These are phyloP conservation scores for Pseudanteris insignis DNA, from an alignment of 2,888 invertebrate genomes.

Conservation along the genomic window DNA sequence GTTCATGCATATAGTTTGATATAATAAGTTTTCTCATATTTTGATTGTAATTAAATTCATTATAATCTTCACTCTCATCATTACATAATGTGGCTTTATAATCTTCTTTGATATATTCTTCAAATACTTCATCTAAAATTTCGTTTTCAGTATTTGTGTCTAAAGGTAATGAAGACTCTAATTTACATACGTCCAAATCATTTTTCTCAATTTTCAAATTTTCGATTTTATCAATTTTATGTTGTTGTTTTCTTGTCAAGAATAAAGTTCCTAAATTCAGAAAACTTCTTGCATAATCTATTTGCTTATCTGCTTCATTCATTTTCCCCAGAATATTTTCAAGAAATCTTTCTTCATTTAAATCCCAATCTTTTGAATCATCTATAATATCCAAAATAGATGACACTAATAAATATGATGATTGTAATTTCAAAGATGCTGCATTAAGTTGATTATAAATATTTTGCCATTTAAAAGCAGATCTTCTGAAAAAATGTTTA, in stretches of 20 bases:
- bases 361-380: conserved; percentile 36
- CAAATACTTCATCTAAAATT: conserved; percentile 63
- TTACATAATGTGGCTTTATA: conserved; percentile 56
- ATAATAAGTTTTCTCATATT: conserved; percentile 56
- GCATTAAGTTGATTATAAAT: conserved; percentile 58
- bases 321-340: conserved; percentile 50
- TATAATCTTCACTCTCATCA: conserved; percentile 50
- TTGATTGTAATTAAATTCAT: conserved; percentile 44
- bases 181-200: background rate
- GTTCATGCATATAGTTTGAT: conserved; percentile 61
- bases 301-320: conserved; percentile 53
- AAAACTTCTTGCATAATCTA: conserved; percentile 57
- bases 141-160: conserved; percentile 51
- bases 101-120: conserved; percentile 62
- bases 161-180: background rate
- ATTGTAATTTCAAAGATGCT: conserved; percentile 57
- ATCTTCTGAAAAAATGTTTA: too few relatives aligned
- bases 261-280: conserved; percentile 56
- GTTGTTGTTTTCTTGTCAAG: conserved; percentile 48
- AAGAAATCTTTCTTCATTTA: conserved; percentile 40
- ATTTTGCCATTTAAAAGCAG: conserved; percentile 55
- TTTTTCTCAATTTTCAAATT: conserved; percentile 10
- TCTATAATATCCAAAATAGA: conserved; percentile 57
- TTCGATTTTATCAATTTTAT: conserved; percentile 5
- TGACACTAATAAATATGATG: conserved; percentile 51